Evolutionary conservation across 2,888 invertebrate species (phyloP).

Genomic region (Drosophila glabriapex): DNA sequence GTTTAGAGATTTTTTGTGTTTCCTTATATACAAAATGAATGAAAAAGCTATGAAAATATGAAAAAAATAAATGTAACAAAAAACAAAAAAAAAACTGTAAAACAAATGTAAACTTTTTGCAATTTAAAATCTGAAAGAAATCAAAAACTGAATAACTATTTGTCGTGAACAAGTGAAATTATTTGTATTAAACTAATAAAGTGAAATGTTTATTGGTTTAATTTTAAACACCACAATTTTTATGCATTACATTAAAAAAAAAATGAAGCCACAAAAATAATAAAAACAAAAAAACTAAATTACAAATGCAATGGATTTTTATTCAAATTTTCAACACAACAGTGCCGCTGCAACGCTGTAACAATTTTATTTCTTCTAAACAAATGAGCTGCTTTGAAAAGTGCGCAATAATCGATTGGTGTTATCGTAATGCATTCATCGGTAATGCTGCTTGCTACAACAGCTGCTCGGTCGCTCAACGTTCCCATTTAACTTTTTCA

Average conservation of each 20-base stretch:
- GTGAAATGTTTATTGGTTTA: constrained; percentile 75
- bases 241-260: constrained; percentile 70
- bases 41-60: constrained; percentile 19
- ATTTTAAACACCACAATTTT: constrained; percentile 71
- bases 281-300: constrained; percentile 57
- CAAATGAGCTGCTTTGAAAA: neutral
- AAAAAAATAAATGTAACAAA: constrained; percentile 43
- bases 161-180: constrained; percentile 64
- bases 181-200: constrained; percentile 76
- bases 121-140: constrained; percentile 54
- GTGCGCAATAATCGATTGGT: constrained; percentile 1
- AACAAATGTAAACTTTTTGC: constrained; percentile 63
- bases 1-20: constrained; percentile 74
- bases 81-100: constrained; percentile 26
- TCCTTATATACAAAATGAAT: constrained; percentile 65
- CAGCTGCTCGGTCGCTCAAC: constrained; percentile 24
- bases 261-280: constrained; percentile 48
- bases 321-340: neutral
- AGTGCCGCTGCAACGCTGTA: neutral
- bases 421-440: constrained; percentile 10
- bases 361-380: neutral
- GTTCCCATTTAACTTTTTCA: constrained; percentile 13
- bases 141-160: constrained; percentile 51
- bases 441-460: neutral
- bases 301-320: constrained; percentile 21